Evolutionary conservation across 2,888 invertebrate species (phyloP), one percentile per base, ranked within the genome.

Genomic region (Choreutis nemorana): DNA sequence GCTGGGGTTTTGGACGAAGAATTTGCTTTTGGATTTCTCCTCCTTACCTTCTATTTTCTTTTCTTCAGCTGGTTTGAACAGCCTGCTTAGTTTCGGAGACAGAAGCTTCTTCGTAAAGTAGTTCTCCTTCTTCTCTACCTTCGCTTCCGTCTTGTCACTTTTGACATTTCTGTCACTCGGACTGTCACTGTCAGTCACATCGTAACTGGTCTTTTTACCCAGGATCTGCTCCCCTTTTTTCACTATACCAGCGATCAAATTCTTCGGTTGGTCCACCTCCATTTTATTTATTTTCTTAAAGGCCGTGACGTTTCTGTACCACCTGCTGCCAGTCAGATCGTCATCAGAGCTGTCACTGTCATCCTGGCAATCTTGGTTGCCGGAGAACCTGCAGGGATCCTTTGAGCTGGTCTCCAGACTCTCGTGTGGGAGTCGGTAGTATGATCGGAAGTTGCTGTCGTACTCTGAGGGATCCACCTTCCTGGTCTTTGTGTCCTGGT

Each of bases 21-120:
- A 78, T 26, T 75, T 72, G 35, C 77, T 78, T 30, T 55, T 55
- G 2, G 71, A 67, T 20, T 68, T 71, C 9, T 70, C 63, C 5
- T 55, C 59, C 13, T 55, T 58, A 1, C 63, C 58, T 2, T 55
- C 53, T 0, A 30, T 23, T 20, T 47, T 48, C 1, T 42, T 41
- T 9, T 45, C 42, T 36, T 75, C 73, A 0, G 49, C 16, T 3
- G 68, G 63, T 35, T 64, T 71, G 45, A 78, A 78, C 6, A 78
- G 31, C 10, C 79, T 50, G 8, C 67, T 73, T 0, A 80, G 44
- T 39, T 75, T 79, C 0, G 80, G 80, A 0, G 79, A 79, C 0
- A 78, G 39, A 2, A 79, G 39, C 12, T 60, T 78, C 37, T 75
- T 77, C 0, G 61, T 52, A 41, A 78, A 72, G 37, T 73, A 77